Base-by-base conservation (phyloP, 2,888 invertebrate genomes). In the Agonopterix arenella region DNA sequence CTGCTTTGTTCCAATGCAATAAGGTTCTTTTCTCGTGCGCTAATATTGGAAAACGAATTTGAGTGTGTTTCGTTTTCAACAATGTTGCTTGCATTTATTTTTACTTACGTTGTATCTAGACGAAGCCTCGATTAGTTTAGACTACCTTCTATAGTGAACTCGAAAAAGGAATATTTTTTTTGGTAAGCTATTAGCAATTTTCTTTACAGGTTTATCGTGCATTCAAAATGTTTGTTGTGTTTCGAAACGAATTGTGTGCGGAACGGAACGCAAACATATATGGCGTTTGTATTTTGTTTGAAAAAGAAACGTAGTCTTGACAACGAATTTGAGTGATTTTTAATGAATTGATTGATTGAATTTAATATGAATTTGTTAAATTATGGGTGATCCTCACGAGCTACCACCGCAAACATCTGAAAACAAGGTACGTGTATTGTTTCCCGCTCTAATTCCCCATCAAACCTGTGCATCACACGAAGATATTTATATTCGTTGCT, bases 331-430 rank as follows among this genome's bases (percentile, higher is more conserved):
- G 62, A 68, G 77, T 73, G 67, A 64, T 72, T 77, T 70, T 73
- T 62, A 64, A 76, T 67, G 74, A 77, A 72, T 60, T 72, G 67
- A 66, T 73, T 51, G 64, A 73, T 73, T 76, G 69, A 76, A 77
- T 74, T 70, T 79, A 82, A 69, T 83, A 85, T 84, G 84, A 71
- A 68, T 84, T 77, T 77, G 60, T 68, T 76, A 80, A 84, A 86
- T 79, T 76, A 89, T 89, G 88, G 88, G 83, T 83, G 84, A 88
- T 73, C 71, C 75, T 62, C 72, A 80, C 56, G 73, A 76, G 62
- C 59, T 63, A 62, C 58, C 67, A 57, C 61, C 72, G 48, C 70
- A 76, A 60, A 62, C 79, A 55, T 61, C 78, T 55, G 85, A 88
- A 66, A 67, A 64, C 36, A 81, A 83, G 82, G 88, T 86, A 76